phyloP scores from a whole-genome alignment of 2,797 vertebrate genomes.

The Aplochiton taeniatus region DNA sequence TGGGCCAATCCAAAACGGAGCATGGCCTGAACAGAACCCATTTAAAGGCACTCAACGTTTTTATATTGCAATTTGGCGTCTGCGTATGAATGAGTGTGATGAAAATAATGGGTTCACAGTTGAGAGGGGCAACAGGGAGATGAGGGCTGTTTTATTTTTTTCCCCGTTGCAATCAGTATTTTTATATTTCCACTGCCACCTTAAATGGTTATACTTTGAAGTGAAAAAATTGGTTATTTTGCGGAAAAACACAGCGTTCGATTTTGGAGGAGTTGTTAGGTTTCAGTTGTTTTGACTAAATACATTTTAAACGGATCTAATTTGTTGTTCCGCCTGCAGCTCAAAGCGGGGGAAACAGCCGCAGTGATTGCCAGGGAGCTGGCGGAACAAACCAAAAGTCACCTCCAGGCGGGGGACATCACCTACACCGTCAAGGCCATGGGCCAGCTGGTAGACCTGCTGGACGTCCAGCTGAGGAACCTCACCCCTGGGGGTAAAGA shows the following conservation, averaged over 20 bases:
- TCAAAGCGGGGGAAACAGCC: slow-evolving; percentile 90
- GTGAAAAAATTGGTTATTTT: too few species aligned
- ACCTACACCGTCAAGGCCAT: slow-evolving; percentile 91
- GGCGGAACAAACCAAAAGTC: slow-evolving; percentile 90
- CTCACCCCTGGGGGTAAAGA: slow-evolving; percentile 96
- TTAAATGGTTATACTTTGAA: too few species aligned
- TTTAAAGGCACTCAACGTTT: slow-evolving; percentile 34
- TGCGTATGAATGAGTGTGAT: slow-evolving; percentile 12
- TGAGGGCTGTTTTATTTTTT: slow-evolving; percentile 8
- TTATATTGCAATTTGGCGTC: slow-evolving; percentile 37
- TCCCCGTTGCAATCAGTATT: slow-evolving; percentile 1
- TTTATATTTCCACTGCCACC: neutral
- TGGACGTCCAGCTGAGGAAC: slow-evolving; percentile 94
- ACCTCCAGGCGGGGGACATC: slow-evolving; percentile 91
- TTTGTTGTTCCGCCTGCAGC: slow-evolving; percentile 61
- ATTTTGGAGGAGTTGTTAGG: too few species aligned
- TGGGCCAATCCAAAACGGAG: slow-evolving; percentile 34
- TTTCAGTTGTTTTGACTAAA: too few species aligned
- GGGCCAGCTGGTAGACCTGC: slow-evolving; percentile 94
- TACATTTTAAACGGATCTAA: neutral
- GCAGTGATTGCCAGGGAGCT: slow-evolving; percentile 94
- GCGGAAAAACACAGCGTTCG: too few species aligned
- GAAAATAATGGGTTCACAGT: slow-evolving; percentile 19
- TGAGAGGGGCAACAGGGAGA: neutral
- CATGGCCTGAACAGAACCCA: slow-evolving; percentile 42